phyloP scores from a whole-genome alignment of 1,140 invertebrate genomes.

The Antheraea pernyi region DNA sequence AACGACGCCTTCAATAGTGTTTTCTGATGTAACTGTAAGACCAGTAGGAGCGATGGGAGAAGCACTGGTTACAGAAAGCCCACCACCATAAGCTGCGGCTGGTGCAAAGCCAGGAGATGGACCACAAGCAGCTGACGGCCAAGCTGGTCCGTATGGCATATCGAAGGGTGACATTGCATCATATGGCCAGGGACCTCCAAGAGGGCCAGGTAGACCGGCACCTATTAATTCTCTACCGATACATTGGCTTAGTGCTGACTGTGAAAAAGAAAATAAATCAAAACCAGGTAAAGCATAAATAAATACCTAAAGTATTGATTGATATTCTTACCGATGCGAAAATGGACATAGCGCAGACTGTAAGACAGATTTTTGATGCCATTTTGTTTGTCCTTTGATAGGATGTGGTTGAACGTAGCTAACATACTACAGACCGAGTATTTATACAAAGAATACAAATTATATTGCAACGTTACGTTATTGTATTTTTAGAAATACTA shows the following conservation, averaged over 20 bases:
- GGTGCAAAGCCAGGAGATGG: background rate
- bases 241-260: constrained; percentile 4
- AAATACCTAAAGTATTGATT: background rate
- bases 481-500: too few relatives aligned
- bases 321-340: constrained; percentile 34
- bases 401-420: background rate
- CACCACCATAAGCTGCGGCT: background rate
- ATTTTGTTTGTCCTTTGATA: constrained; percentile 11
- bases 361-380: constrained; percentile 29
- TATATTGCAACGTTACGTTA: background rate
- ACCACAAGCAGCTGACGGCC: background rate
- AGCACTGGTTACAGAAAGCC: too few relatives aligned
- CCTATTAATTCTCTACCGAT: constrained; percentile 6
- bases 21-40: too few relatives aligned
- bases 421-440: background rate
- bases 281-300: too few relatives aligned
- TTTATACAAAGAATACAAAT: background rate
- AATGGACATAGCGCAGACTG: constrained; percentile 32
- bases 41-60: too few relatives aligned
- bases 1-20: too few relatives aligned
- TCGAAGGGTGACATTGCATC: background rate
- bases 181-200: background rate
- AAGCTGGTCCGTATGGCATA: background rate
- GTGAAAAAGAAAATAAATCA: background rate
- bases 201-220: background rate